phyloP scores from a whole-genome alignment of 2,797 vertebrate species.

The Rhinichthys osculus region DNA sequence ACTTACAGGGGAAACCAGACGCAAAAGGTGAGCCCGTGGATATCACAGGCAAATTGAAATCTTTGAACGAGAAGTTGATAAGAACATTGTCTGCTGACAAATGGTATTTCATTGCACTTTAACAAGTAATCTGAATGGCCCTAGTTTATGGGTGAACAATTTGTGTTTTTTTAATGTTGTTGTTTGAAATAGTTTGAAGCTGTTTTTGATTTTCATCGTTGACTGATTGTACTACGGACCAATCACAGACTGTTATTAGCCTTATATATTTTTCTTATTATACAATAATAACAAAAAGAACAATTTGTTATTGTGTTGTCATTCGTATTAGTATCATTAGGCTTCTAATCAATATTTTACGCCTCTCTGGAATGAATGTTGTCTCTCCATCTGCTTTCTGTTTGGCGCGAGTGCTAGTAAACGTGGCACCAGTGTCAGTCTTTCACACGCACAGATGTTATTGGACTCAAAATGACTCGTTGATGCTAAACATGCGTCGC shows the following conservation, averaged over 20 bases:
- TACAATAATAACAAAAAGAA: not conserved
- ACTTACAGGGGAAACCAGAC: not conserved
- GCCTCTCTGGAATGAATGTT: conserved; percentile 3
- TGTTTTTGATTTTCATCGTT: no score
- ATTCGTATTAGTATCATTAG: not conserved
- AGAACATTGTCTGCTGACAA: not conserved
- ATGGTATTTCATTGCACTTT: no score
- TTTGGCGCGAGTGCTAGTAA: conserved; percentile 30
- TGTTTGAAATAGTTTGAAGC: no score
- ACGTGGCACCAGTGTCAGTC: not conserved
- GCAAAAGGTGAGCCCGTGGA: not conserved
- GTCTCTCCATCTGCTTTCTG: conserved; percentile 36
- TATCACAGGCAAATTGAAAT: not conserved
- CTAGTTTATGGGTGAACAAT: not conserved
- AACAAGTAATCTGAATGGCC: no score
- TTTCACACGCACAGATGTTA: not conserved
- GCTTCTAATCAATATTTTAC: not conserved
- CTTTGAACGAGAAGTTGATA: not conserved
- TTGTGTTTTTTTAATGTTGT: not conserved
- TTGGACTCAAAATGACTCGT: not conserved
- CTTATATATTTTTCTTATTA: no score
- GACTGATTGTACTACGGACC: no score
- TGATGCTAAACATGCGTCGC: not conserved
- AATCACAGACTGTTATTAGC: no score
- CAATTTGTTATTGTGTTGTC: not conserved